phyloP scores from a whole-genome alignment of 1,140 invertebrate genomes.

The Sipha flava region DNA sequence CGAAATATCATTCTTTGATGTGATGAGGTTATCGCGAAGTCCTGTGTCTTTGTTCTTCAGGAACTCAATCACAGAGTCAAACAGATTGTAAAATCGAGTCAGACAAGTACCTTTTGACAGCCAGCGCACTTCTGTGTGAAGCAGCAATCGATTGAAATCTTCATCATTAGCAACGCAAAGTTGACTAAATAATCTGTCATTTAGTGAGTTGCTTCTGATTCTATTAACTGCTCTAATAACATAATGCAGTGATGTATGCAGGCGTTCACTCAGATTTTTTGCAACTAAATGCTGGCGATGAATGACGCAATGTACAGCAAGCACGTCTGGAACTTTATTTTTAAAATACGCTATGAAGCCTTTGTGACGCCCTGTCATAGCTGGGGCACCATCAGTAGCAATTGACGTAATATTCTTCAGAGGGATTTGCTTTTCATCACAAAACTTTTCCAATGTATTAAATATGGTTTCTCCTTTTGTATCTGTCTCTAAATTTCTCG shows the following conservation, averaged over 20 bases:
- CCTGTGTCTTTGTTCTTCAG: slow-evolving; percentile 36
- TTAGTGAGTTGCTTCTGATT: slow-evolving; percentile 37
- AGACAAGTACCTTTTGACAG: slow-evolving; percentile 24
- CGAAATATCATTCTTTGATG: slow-evolving; percentile 42
- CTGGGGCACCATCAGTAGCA: slow-evolving; percentile 2
- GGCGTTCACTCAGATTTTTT: slow-evolving; percentile 36
- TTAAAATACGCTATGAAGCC: slow-evolving; percentile 11
- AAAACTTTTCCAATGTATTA: background rate
- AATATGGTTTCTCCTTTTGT: slow-evolving; percentile 25
- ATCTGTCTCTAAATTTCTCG: background rate
- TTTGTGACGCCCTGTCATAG: background rate
- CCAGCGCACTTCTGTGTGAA: slow-evolving; percentile 5
- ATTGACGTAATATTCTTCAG: slow-evolving; percentile 35
- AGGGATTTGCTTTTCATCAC: background rate
- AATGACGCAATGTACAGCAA: slow-evolving; percentile 22
- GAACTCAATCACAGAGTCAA: slow-evolving; percentile 41
- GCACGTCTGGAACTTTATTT: background rate
- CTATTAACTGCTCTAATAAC: slow-evolving; percentile 40
- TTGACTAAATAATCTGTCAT: slow-evolving; percentile 9
- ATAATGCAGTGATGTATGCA: slow-evolving; percentile 38
- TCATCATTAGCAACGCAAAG: slow-evolving; percentile 36
- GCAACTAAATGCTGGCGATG: slow-evolving; percentile 36
- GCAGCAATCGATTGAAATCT: slow-evolving; percentile 38
- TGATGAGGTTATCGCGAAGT: slow-evolving; percentile 38
- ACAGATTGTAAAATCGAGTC: slow-evolving; percentile 39